These are phyloP conservation scores for Drosophila gaucha DNA, from an alignment of 2,888 invertebrate genomes.

Conservation along the genomic window DNA sequence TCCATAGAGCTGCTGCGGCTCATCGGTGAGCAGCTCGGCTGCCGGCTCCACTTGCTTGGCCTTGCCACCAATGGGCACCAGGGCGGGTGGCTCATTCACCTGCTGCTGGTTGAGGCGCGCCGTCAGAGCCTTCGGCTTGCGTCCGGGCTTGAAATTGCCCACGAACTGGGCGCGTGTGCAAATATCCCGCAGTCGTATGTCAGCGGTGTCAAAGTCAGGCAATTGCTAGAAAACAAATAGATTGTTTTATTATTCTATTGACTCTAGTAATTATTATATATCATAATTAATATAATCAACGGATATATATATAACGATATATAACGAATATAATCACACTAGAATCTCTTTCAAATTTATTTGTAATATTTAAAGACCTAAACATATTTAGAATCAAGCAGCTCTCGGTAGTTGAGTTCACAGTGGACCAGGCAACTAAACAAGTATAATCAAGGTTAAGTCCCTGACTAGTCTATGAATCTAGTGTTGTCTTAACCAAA, in stretches of 20 bases:
- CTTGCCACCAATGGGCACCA: constrained; percentile 69
- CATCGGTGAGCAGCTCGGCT: constrained; percentile 55
- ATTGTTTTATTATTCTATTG: background rate
- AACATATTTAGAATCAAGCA: too few species aligned
- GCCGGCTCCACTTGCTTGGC: constrained; percentile 17
- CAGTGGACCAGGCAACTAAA: too few species aligned
- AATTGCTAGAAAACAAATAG: constrained; percentile 86
- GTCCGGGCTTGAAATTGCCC: constrained; percentile 81
- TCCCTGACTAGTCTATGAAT: too few species aligned
- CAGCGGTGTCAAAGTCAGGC: constrained; percentile 91
- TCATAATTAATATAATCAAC: background rate
- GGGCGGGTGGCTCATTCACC: constrained; percentile 68
- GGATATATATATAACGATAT: too few species aligned
- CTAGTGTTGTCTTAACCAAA: too few species aligned
- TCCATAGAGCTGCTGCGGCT: constrained; percentile 64
- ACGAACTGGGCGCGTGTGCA: constrained; percentile 83
- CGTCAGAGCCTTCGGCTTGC: constrained; percentile 77
- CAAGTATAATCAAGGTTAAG: too few species aligned
- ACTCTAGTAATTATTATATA: background rate
- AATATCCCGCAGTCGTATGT: constrained; percentile 90
- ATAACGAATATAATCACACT: too few species aligned
- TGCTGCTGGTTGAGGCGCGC: constrained; percentile 59
- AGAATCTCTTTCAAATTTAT: too few species aligned
- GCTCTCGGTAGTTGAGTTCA: too few species aligned
- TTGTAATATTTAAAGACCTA: too few species aligned